A percentile compares a stretch with the other conserved stretches of the same genome.
phyloP scores from a whole-genome alignment of 2,888 invertebrate species.

The Stramonita haemastoma region DNA sequence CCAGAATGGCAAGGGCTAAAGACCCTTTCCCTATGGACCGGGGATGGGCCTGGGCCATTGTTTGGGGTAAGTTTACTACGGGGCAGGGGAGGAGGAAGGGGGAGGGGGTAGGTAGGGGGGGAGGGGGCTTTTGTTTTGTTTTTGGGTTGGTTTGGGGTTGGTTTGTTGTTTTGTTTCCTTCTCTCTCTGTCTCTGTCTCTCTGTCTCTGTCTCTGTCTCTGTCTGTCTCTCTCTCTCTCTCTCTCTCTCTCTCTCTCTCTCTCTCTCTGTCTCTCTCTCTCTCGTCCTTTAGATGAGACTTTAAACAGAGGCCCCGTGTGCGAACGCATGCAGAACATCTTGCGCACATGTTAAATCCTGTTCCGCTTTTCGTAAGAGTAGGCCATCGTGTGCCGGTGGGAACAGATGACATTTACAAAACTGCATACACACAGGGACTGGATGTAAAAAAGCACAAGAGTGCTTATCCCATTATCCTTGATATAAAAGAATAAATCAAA shows the following conservation, averaged over 20 bases:
- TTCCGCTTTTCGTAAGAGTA: too few species aligned
- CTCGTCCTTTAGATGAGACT: not conserved
- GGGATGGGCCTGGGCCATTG: constrained; percentile 68
- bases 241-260: too few species aligned
- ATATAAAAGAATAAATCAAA: too few species aligned
- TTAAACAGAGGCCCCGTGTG: not conserved
- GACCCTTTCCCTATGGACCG: constrained; percentile 57
- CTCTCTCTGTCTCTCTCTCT: not conserved
- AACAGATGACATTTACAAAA: too few species aligned
- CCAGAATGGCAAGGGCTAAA: constrained; percentile 43
- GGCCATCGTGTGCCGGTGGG: too few species aligned
- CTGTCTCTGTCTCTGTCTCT: not conserved
- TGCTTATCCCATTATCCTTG: too few species aligned
- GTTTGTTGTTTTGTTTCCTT: not conserved
- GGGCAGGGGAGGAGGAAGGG: not conserved
- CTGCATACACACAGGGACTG: too few species aligned
- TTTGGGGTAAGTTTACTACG: constrained; percentile 55
- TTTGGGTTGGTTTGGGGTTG: too few species aligned
- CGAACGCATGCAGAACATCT: too few species aligned
- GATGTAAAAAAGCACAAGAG: too few species aligned
- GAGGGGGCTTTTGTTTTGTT: not conserved
- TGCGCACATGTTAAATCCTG: too few species aligned
- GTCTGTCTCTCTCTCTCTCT: too few species aligned
- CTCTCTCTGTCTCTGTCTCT: not conserved
- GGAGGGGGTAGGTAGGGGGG: not conserved